A percentile compares a stretch with the other conserved stretches of the same genome.
Evolutionary conservation across 2,888 invertebrate genomes (phyloP).

Genomic region (Eudemis profundana): DNA sequence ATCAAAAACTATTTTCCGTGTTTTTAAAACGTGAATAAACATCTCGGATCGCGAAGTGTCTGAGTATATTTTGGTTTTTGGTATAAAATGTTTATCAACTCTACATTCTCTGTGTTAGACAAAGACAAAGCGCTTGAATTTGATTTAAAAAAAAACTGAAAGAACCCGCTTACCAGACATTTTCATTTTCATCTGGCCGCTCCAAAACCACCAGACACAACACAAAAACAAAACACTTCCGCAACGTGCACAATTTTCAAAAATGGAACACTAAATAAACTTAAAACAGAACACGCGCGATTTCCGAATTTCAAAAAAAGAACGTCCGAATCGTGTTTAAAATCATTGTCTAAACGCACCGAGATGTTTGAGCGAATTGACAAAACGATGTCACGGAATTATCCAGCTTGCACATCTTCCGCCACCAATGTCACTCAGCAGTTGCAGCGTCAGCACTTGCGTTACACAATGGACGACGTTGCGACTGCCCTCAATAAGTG

Average conservation of each 20-base stretch:
- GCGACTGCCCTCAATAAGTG: slow-evolving; percentile 44
- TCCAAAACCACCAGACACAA: slow-evolving; percentile 31
- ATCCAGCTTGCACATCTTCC: slow-evolving; percentile 63
- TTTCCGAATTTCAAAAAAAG: slow-evolving; percentile 42
- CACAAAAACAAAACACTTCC: slow-evolving; percentile 29
- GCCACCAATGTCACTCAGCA: slow-evolving; percentile 61
- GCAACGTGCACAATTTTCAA: slow-evolving; percentile 41
- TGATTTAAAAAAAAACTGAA: background rate
- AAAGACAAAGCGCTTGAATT: background rate
- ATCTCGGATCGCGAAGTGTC: too few species aligned
- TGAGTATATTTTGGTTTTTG: too few species aligned
- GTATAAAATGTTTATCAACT: too few species aligned
- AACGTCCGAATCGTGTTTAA: slow-evolving; percentile 34
- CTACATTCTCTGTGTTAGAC: background rate
- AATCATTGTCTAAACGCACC: slow-evolving; percentile 43
- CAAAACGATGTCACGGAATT: slow-evolving; percentile 41
- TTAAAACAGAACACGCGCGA: slow-evolving; percentile 28
- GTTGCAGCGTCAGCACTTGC: slow-evolving; percentile 56
- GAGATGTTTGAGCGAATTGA: slow-evolving; percentile 32
- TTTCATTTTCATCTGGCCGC: slow-evolving; percentile 54
- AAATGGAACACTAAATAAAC: slow-evolving; percentile 16
- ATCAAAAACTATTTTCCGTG: too few species aligned
- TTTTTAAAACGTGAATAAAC: too few species aligned
- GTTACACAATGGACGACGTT: slow-evolving; percentile 41
- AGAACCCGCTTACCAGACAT: slow-evolving; percentile 54